phyloP scores from a whole-genome alignment of 1,140 invertebrate species.

The Pygmarrhopalites habei region DNA sequence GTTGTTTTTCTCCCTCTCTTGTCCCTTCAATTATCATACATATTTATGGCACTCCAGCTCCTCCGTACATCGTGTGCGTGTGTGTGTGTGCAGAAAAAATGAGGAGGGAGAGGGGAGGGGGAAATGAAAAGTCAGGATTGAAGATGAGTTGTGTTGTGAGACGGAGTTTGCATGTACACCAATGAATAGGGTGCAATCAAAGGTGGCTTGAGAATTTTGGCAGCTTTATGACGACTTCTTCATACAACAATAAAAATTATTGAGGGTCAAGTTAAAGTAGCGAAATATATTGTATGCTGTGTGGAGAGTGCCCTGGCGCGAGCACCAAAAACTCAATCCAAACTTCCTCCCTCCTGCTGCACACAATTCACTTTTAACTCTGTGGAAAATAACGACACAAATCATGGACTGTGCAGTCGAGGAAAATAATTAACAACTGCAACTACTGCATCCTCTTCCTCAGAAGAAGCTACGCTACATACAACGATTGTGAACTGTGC shows the following conservation, averaged over 20 bases:
- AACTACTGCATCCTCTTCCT: too few species aligned
- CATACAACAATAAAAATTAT: conserved; percentile 22
- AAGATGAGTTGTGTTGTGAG: neutral
- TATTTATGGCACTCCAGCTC: neutral
- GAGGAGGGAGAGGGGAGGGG: neutral
- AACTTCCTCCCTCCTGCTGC: too few species aligned
- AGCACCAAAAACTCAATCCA: neutral
- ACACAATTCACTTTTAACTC: too few species aligned
- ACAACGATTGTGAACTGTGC: too few species aligned
- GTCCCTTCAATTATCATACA: too few species aligned
- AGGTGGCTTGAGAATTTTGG: conserved; percentile 8
- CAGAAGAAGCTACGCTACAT: too few species aligned
- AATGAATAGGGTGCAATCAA: conserved; percentile 1
- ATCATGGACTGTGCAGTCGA: too few species aligned
- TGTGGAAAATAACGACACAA: too few species aligned
- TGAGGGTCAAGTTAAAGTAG: conserved; percentile 20
- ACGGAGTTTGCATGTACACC: neutral
- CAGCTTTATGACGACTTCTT: conserved; percentile 28
- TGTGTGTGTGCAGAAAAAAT: too few species aligned
- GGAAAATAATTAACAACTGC: too few species aligned
- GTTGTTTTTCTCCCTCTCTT: neutral
- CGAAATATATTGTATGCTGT: neutral
- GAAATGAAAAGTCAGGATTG: too few species aligned
- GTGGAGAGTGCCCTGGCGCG: neutral
- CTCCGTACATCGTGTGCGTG: neutral